Evolutionary conservation across 2,888 invertebrate genomes (phyloP).

Genomic region (Criorhina ranunculi): DNA sequence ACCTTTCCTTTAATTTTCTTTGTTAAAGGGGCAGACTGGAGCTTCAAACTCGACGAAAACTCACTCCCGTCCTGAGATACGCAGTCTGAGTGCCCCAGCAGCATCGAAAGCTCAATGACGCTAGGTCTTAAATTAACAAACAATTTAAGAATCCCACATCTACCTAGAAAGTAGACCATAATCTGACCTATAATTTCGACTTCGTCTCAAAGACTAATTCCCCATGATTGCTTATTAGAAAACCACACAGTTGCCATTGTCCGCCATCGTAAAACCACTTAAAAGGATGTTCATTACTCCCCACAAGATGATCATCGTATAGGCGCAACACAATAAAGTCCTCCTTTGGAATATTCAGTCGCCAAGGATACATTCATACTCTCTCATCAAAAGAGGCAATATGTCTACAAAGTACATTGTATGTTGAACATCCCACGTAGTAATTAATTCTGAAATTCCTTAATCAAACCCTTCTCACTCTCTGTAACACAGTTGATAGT

Average conservation of each 20-base stretch:
- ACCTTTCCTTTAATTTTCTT: too few relatives aligned
- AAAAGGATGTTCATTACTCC: conserved; percentile 8
- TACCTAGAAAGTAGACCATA: neutral
- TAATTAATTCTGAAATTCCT: conserved; percentile 21
- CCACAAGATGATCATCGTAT: conserved; percentile 1
- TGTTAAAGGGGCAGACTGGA: too few relatives aligned
- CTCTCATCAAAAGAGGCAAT: neutral
- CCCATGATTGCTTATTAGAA: neutral
- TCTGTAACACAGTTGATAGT: neutral
- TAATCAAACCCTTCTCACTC: neutral
- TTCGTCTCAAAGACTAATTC: neutral
- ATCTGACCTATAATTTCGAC: neutral
- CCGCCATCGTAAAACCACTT: conserved; percentile 6
- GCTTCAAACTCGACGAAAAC: too few relatives aligned
- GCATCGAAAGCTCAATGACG: too few relatives aligned
- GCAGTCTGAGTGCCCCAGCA: too few relatives aligned
- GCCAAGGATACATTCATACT: neutral
- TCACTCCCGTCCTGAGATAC: too few relatives aligned
- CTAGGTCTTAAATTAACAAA: too few relatives aligned
- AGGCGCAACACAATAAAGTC: neutral
- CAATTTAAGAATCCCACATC: too few relatives aligned
- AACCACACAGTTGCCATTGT: neutral
- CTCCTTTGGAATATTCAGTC: neutral
- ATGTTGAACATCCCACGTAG: neutral
- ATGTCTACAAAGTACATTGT: neutral